phyloP scores from a whole-genome alignment of 2,797 vertebrate species.

The Propithecus perrieri region DNA sequence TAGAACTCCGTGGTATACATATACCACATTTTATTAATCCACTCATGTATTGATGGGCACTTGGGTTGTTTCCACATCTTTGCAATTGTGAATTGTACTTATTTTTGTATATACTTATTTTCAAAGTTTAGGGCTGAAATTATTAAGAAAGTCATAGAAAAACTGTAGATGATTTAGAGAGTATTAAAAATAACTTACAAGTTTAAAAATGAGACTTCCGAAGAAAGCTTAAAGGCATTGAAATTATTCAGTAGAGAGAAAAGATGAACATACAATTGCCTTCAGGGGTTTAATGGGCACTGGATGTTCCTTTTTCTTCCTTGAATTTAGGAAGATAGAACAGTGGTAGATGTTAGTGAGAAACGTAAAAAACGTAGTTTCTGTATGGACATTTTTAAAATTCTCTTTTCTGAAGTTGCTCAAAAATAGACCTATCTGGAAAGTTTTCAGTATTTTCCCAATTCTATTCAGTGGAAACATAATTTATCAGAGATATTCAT shows the following conservation, averaged over 20 bases:
- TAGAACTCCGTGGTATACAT: too few species aligned
- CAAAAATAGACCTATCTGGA: not conserved
- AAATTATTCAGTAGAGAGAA: constrained; percentile 27
- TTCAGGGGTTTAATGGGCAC: not conserved
- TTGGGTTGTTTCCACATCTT: too few species aligned
- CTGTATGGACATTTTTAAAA: not conserved
- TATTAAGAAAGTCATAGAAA: constrained; percentile 19
- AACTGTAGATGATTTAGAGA: constrained; percentile 19
- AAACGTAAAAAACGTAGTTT: not conserved
- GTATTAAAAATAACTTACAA: constrained; percentile 25
- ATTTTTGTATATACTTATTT: constrained; percentile 46
- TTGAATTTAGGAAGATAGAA: not conserved
- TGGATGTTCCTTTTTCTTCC: not conserved
- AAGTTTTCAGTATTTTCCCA: not conserved
- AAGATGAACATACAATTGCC: not conserved
- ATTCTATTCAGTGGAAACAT: not conserved
- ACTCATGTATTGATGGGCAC: too few species aligned
- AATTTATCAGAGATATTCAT: not conserved
- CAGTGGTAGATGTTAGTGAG: not conserved
- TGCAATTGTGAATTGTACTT: not conserved
- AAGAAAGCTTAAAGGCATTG: not conserved
- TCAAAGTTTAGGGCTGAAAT: not conserved
- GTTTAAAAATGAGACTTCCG: constrained; percentile 13
- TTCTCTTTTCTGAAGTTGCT: constrained; percentile 31
- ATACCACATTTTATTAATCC: too few species aligned